These are phyloP conservation scores for Peromyscus aztecus DNA, from an alignment of 2,797 vertebrate genomes.

Conservation along the genomic window DNA sequence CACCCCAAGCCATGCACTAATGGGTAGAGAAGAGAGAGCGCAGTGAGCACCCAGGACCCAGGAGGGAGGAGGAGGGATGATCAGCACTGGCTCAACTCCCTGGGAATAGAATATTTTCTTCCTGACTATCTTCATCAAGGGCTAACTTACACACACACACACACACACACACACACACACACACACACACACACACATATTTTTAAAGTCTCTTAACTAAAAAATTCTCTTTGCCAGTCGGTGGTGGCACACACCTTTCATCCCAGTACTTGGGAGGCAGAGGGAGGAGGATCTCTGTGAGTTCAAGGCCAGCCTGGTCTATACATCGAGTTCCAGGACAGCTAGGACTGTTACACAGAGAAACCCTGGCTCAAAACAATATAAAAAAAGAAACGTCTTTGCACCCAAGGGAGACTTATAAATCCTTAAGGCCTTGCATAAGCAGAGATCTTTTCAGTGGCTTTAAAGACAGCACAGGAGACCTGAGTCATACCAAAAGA, in stretches of 20 bases:
- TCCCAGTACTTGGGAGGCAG: too few species aligned
- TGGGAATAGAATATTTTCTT: slow-evolving; percentile 2
- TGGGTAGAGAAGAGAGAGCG: slow-evolving; percentile 70
- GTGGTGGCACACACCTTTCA: too few species aligned
- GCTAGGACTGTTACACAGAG: too few species aligned
- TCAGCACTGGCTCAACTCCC: neutral
- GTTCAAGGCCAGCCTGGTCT: too few species aligned
- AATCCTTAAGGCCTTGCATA: neutral
- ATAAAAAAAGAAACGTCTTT: neutral
- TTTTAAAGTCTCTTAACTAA: neutral
- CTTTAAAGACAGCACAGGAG: neutral
- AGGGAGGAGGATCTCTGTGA: too few species aligned
- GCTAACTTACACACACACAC: slow-evolving; percentile 71
- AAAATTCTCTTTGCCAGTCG: neutral
- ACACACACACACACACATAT: neutral
- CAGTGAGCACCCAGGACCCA: slow-evolving; percentile 45
- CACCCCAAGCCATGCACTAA: slow-evolving; percentile 74
- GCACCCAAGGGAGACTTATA: neutral
- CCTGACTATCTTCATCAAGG: slow-evolving; percentile 83
- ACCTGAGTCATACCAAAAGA: neutral
- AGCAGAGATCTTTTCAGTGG: neutral
- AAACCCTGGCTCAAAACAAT: too few species aligned
- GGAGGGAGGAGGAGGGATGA: slow-evolving; percentile 59
- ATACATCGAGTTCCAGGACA: too few species aligned
- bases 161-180: neutral